Evolutionary conservation across 2,797 vertebrate genomes (phyloP).

Genomic region (Eleutherodactylus coqui): DNA sequence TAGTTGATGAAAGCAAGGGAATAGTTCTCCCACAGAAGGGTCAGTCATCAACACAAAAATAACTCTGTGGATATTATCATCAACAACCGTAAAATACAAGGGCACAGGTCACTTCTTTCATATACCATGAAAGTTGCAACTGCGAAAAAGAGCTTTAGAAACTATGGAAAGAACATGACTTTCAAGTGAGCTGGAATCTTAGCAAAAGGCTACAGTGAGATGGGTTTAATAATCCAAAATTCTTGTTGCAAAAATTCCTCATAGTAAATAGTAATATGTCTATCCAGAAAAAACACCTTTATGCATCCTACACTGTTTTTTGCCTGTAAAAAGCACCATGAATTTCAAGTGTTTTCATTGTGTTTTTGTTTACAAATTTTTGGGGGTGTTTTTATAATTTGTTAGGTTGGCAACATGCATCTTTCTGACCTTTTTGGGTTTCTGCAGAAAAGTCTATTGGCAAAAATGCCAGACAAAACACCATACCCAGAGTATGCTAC

Average conservation of each 20-base stretch:
- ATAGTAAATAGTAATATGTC: background rate
- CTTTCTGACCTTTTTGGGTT: too few species aligned
- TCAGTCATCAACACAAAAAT: conserved; percentile 20
- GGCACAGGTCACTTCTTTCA: conserved; percentile 15
- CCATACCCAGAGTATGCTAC: too few species aligned
- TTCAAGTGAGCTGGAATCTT: background rate
- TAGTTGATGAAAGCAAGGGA: background rate
- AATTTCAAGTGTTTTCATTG: too few species aligned
- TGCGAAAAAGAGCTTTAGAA: background rate
- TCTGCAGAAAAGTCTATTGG: too few species aligned
- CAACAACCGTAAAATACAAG: background rate
- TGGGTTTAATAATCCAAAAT: background rate
- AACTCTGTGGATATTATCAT: conserved; percentile 19
- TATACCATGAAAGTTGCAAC: conserved; percentile 21
- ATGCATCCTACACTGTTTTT: too few species aligned
- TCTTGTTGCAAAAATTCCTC: background rate
- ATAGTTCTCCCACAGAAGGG: background rate
- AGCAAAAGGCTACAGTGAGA: background rate
- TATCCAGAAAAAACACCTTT: background rate
- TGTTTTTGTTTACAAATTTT: too few species aligned
- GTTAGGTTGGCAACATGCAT: too few species aligned
- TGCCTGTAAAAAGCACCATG: too few species aligned
- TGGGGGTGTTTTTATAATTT: too few species aligned
- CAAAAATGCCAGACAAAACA: too few species aligned
- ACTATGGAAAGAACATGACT: background rate